A percentile compares a stretch with the other conserved stretches of the same genome.
Evolutionary conservation across 2,888 invertebrate species (phyloP).

Genomic region (Mantis religiosa): DNA sequence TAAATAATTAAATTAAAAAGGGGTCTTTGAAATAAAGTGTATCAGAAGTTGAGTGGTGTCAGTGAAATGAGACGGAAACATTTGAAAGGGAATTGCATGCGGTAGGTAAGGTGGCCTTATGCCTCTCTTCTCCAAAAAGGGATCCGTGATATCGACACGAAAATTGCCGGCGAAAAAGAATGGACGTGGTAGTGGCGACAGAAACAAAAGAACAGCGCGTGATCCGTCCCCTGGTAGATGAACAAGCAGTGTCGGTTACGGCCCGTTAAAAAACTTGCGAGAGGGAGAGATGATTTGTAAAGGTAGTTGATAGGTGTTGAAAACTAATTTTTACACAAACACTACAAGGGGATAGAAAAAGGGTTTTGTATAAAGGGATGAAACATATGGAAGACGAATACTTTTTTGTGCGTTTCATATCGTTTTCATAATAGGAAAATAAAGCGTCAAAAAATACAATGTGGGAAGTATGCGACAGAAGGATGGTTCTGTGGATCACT

Average conservation of each 20-base stretch:
- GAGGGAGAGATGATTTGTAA: background rate
- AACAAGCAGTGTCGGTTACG: conserved; percentile 11
- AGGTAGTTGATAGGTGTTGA: conserved; percentile 24
- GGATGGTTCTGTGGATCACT: background rate
- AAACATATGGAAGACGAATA: conserved; percentile 22
- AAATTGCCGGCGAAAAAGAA: conserved; percentile 16
- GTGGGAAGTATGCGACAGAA: background rate
- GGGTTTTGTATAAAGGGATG: conserved; percentile 10
- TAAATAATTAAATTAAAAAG: no score
- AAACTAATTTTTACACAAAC: conserved; percentile 24
- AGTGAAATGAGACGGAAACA: background rate
- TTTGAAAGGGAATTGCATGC: background rate
- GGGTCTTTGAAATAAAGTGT: no score
- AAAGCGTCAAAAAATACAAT: background rate
- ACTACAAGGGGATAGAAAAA: conserved; percentile 13
- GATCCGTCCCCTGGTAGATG: background rate
- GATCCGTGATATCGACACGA: background rate
- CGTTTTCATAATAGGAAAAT: background rate
- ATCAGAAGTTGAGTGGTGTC: no score
- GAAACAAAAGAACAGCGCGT: conserved; percentile 18
- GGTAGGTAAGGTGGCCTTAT: background rate
- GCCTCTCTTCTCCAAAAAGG: background rate
- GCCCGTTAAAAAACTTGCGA: background rate
- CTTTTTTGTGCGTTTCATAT: background rate
- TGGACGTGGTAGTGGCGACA: conserved; percentile 15